Conservation (phyloP, 2,888 invertebrate species). For the Scaptomyza tumidula region DNA sequence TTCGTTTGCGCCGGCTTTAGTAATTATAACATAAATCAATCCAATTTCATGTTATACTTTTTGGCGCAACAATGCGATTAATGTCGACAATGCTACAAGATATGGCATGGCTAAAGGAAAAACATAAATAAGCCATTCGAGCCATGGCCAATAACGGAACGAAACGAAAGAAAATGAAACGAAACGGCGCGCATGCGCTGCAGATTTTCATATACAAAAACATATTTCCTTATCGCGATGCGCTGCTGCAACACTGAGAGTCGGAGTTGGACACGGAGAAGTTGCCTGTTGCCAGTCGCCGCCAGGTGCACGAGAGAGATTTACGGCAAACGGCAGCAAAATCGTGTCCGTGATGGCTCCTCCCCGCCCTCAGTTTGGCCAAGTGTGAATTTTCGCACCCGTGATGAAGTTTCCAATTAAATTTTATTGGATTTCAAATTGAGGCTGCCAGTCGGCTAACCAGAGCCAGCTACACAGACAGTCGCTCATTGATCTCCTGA, state of each 20-base stretch:
- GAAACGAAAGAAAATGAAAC: constrained; percentile 37
- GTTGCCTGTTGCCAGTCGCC: constrained; percentile 43
- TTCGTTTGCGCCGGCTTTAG: constrained; percentile 43
- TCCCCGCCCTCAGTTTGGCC: constrained; percentile 49
- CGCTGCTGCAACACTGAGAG: constrained; percentile 43
- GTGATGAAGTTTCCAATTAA: constrained; percentile 83
- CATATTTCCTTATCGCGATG: constrained; percentile 78
- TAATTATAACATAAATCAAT: constrained; percentile 80
- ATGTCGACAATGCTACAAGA: constrained; percentile 74
- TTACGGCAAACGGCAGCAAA: constrained; percentile 77
- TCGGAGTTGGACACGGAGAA: constrained; percentile 28
- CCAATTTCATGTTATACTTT: constrained; percentile 76
- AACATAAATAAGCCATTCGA: constrained; percentile 75
- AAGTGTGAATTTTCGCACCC: constrained; percentile 82
- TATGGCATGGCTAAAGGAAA: constrained; percentile 77
- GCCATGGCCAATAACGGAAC: constrained; percentile 68
- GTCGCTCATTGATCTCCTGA: constrained; percentile 60
- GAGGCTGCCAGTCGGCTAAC: constrained; percentile 60
- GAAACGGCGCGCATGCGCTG: constrained; percentile 47
- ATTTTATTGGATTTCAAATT: constrained; percentile 82
- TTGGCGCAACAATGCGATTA: constrained; percentile 72
- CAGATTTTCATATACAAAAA: constrained; percentile 64
- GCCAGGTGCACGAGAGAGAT: constrained; percentile 71
- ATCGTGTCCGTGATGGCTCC: constrained; percentile 65
- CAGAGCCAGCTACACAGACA: constrained; percentile 33